phyloP scores from a whole-genome alignment of 2,113 vertebrate genomes.

The Phylloscopus trochiloides region DNA sequence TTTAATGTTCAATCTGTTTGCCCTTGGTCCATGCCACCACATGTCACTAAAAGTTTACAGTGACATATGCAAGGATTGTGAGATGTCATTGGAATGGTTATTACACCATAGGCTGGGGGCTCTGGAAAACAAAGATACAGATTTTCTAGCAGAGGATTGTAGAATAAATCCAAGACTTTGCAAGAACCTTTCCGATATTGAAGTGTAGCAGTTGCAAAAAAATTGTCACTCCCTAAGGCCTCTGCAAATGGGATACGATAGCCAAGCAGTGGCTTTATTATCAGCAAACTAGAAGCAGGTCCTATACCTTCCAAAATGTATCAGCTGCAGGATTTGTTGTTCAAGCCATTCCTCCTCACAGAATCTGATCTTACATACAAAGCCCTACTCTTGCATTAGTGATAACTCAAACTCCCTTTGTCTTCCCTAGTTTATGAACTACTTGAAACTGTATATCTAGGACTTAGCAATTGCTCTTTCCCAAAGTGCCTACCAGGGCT shows the following conservation, averaged over 20 bases:
- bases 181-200: neutral
- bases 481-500: neutral
- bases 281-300: neutral
- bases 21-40: neutral
- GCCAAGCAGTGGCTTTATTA: neutral
- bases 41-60: neutral
- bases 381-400: neutral
- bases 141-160: neutral
- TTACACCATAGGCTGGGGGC: neutral
- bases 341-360: neutral
- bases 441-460: neutral
- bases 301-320: neutral
- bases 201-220: neutral
- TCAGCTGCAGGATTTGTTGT: neutral
- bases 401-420: neutral
- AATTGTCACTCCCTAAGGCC: neutral
- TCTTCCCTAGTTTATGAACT: neutral
- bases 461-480: neutral
- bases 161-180: neutral
- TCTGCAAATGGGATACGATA: neutral
- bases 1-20: neutral
- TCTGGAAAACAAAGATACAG: neutral
- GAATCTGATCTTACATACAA: neutral
- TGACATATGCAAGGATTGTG: neutral
- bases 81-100: neutral